Conservation (phyloP, 30 jellyfish, hydroid and myxozoan genomes). For the Clytia hemisphaerica region DNA sequence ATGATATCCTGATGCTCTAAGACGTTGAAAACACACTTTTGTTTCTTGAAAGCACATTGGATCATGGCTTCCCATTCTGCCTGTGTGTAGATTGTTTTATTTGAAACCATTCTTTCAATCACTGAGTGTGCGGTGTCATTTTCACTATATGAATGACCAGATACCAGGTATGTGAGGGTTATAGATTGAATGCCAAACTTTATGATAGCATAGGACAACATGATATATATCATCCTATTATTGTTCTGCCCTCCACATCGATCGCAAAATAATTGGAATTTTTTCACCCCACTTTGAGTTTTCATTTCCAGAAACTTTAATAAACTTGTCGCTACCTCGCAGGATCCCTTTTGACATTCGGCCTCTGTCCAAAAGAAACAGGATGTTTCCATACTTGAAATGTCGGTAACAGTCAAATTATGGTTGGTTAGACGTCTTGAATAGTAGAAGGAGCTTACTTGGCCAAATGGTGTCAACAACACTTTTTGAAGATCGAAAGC, state of each 20-base stretch:
- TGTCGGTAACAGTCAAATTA: neutral
- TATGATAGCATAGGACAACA: neutral
- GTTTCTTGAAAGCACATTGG: too few relatives aligned
- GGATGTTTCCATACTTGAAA: neutral
- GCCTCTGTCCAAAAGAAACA: neutral
- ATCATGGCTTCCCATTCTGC: too few relatives aligned
- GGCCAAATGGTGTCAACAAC: too few relatives aligned
- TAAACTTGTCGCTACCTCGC: neutral
- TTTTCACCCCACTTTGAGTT: neutral
- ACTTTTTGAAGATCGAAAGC: constrained; percentile 2
- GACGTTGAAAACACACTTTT: neutral
- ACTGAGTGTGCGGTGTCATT: neutral
- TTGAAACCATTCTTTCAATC: neutral
- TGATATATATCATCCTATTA: neutral
- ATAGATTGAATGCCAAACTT: neutral
- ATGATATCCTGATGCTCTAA: neutral
- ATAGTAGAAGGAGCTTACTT: too few relatives aligned
- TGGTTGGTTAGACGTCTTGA: too few relatives aligned
- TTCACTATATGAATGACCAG: neutral
- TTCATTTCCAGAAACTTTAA: neutral
- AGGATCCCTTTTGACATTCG: neutral
- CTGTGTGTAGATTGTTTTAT: neutral
- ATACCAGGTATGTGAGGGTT: neutral
- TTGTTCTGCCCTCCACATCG: constrained; percentile 1
- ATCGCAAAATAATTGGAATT: neutral